phyloP scores from a whole-genome alignment of 2,797 vertebrate genomes.

The Rhodeus uyekii region DNA sequence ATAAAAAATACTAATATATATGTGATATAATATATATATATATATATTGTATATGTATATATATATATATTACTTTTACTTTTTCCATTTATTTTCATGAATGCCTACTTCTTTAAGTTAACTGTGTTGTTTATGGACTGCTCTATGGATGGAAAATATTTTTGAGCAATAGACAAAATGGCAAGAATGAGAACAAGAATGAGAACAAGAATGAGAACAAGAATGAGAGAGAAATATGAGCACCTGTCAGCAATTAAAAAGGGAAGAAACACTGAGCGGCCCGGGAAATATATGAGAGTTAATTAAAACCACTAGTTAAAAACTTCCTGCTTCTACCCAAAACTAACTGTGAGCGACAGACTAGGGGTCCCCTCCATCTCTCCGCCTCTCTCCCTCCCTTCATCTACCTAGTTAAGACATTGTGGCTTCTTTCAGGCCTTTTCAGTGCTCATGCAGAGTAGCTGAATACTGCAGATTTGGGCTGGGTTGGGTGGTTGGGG shows the following conservation, averaged over 20 bases:
- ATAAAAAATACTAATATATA: too few relatives aligned
- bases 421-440: slow-evolving; percentile 57
- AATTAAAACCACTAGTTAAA: slow-evolving; percentile 99
- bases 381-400: slow-evolving; percentile 62
- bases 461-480: slow-evolving; percentile 56
- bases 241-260: slow-evolving; percentile 99
- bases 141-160: slow-evolving; percentile 34
- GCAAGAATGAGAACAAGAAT: slow-evolving; percentile 5
- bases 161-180: slow-evolving; percentile 22
- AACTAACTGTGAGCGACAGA: slow-evolving; percentile 81
- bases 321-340: slow-evolving; percentile 93
- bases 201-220: slow-evolving; percentile 11
- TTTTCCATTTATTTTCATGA: too few relatives aligned
- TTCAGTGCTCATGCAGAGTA: slow-evolving; percentile 54
- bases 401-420: slow-evolving; percentile 75
- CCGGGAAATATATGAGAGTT: slow-evolving; percentile 97
- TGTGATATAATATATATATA: too few relatives aligned
- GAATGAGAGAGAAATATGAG: slow-evolving; percentile 69
- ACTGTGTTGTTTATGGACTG: background rate
- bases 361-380: slow-evolving; percentile 66
- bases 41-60: too few relatives aligned
- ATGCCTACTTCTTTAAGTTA: too few relatives aligned
- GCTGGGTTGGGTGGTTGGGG: slow-evolving; percentile 37
- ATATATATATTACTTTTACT: too few relatives aligned
- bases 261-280: slow-evolving; percentile 85